Base-by-base conservation (phyloP, 2,888 invertebrate species). In the Harpalus rufipes region DNA sequence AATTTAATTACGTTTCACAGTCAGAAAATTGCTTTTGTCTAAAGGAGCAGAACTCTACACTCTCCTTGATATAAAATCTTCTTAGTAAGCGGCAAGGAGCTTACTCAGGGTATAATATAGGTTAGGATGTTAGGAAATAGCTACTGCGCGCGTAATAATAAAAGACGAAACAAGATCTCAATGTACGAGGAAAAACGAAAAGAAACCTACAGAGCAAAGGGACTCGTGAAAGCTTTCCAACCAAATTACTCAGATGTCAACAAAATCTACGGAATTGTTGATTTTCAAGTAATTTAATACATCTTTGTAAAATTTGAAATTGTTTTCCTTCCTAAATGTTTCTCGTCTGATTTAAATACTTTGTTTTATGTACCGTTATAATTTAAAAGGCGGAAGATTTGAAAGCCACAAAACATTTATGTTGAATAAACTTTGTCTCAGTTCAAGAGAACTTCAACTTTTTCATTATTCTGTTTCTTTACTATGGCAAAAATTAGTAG, bases 391-490 rank as follows among this genome's bases (percentile, higher is more conserved):
- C 39, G n/a, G n/a, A 61, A 18, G 61, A 61, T 61, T 61, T 63
- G n/a, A 63, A 25, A 63, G 4, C 68, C 68, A 14, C 39, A 39
- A 39, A 68, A 39, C 25, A 6, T 68, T 25, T 68, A n/a, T 14
- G 39, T 68, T 68, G 68, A 63, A 63, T 68, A 68, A 68, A 68
- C 68, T 68, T 68, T 39, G 68, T 18, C 32, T 32, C 68, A 68
- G n/a, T 18, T 63, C 14, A 10, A 68, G 6, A 32, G 32, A 39
- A 68, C 44, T 39, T 2, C 10, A 65, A 65, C 21, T 21, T 25
- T 63, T 63, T 25, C 63, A 1, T 63, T 12, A 63, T 14, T 59
- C 14, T 16, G 21, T 63, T 63, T 63, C 12, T 18, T 61, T 61
- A 21, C 12, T 21, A n/a, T n/a, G n/a, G n/a, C n/a, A n/a, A n/a